Evolutionary conservation across 2,888 invertebrate species (phyloP), one percentile per base, ranked within the genome.

Genomic region (Heliconius charithonia): DNA sequence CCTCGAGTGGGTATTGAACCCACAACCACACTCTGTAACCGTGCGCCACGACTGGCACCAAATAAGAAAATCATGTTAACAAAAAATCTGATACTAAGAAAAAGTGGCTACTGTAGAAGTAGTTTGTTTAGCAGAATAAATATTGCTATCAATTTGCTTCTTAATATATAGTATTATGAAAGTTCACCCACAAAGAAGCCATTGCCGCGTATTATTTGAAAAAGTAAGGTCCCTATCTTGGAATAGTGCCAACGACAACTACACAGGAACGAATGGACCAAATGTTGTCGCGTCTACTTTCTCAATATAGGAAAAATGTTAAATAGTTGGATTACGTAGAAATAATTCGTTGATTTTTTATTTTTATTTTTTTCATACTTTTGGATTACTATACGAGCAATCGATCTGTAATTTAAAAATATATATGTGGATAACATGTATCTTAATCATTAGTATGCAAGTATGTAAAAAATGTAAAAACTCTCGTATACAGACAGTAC

Each of bases 151-250:
- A 32, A 73, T 70, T 76, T 37, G 19, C 4, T 32, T 73, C 13
- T 59, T n/a, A 27, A 56, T 59, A 56, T 27, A 27, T 22, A 27
- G 25, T 62, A 62, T 59, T 37, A 19, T 62, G 19, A 62, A 73
- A 62, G 51, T 62, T 73, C 62, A 37, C 59, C 62, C 59, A 73
- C 73, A 73, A 56, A 73, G 59, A 59, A 37, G 41, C n/a, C 59
- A 62, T 73, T 37, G 37, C 37, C 37, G 73, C 37, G 25, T 51
- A 71, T 71, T 56, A 56, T 32, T 56, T 71, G 71, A 27, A 73
- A 59, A 73, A 29, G 62, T 37, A 41, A 41, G 37, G 19, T 19
- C 32, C 56, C n/a, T 25, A n/a, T 25, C n/a, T 73, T 73, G 73
- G 73, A 62, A 6, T 32, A 19, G 22, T 41, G 73, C 73, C 62